Evolutionary conservation across 2,113 vertebrate genomes (phyloP).

Genomic region (Vireo altiloquus): DNA sequence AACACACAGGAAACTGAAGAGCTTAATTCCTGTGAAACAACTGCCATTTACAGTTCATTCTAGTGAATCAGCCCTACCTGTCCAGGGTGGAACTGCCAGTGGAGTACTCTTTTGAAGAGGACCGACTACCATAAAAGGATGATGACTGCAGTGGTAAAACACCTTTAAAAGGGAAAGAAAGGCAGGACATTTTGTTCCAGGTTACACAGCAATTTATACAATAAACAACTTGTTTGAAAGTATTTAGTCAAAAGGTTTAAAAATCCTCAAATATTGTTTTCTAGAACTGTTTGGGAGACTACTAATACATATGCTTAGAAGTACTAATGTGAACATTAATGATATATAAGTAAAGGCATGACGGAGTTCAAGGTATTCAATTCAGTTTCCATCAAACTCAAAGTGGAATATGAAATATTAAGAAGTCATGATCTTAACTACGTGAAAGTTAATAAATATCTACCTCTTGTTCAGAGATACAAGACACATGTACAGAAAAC

Average conservation of each 20-base stretch:
- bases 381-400: neutral
- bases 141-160: conserved; percentile 89
- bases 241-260: neutral
- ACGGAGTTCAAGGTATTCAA: neutral
- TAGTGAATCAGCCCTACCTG: conserved; percentile 73
- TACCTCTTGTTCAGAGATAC: neutral
- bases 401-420: neutral
- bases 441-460: neutral
- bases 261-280: neutral
- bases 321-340: neutral
- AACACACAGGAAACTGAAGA: neutral
- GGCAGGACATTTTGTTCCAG: neutral
- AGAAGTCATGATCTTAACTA: neutral
- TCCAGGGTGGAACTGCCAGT: conserved; percentile 83
- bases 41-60: neutral
- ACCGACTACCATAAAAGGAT: conserved; percentile 88
- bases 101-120: conserved; percentile 85
- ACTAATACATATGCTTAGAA: neutral
- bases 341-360: neutral
- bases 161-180: conserved; percentile 65
- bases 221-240: neutral
- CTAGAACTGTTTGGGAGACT: neutral
- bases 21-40: neutral
- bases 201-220: neutral
- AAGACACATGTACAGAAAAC: neutral